Conservation (phyloP, 2,888 invertebrate species). For the Trichopria drosophilae region DNA sequence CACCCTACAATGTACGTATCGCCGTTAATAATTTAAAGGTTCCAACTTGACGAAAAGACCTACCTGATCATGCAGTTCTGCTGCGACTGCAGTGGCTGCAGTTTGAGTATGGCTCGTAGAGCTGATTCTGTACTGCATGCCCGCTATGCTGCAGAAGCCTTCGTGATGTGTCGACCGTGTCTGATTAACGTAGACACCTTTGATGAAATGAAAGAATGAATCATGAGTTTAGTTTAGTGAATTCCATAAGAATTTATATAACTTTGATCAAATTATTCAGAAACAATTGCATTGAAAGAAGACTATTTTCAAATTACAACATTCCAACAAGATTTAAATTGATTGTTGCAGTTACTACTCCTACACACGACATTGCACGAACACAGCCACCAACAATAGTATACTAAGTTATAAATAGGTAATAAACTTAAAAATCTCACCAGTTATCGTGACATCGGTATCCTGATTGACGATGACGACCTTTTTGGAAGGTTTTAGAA, state of each 20-base stretch:
- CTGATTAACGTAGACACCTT: slow-evolving; percentile 75
- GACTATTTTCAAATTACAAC: too few relatives aligned
- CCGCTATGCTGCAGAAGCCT: slow-evolving; percentile 81
- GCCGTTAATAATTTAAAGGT: too few relatives aligned
- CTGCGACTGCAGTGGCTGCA: slow-evolving; percentile 78
- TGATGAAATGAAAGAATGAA: too few relatives aligned
- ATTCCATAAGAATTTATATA: too few relatives aligned
- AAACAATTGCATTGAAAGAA: too few relatives aligned
- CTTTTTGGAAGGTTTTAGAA: slow-evolving; percentile 55
- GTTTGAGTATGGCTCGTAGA: slow-evolving; percentile 85
- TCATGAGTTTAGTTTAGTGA: too few relatives aligned
- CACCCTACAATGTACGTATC: too few relatives aligned
- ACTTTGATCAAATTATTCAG: too few relatives aligned
- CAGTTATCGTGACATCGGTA: slow-evolving; percentile 85
- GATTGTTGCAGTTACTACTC: too few relatives aligned
- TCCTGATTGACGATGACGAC: slow-evolving; percentile 84
- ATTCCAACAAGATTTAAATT: not conserved
- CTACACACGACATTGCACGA: not conserved
- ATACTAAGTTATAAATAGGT: not conserved
- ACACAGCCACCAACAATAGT: not conserved
- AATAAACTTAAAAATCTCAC: slow-evolving; percentile 38
- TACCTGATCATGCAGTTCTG: slow-evolving; percentile 59
- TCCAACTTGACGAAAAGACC: too few relatives aligned
- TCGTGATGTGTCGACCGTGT: slow-evolving; percentile 76
- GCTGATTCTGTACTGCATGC: slow-evolving; percentile 85